Percentiles rank a stretch among this genome's conserved stretches.
Conservation (phyloP, 2,797 vertebrate species). For the Champsocephalus esox region DNA sequence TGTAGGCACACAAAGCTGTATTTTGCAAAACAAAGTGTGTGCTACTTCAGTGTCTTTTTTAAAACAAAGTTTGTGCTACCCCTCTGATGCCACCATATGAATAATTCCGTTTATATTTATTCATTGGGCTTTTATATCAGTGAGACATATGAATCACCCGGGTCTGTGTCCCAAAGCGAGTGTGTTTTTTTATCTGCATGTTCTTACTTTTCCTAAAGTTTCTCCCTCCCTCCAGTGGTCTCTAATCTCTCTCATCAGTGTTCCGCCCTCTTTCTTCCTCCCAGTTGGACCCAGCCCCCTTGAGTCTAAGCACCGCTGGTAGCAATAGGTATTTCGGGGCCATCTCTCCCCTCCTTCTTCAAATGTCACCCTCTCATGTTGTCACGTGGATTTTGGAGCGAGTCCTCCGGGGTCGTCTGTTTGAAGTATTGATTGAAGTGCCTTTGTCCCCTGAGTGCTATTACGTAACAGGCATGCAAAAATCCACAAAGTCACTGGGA, state of each 20-base stretch:
- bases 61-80: constrained; percentile 48
- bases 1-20: not conserved
- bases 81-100: constrained; percentile 51
- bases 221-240: constrained; percentile 28
- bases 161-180: constrained; percentile 49
- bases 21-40: constrained; percentile 52
- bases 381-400: constrained; percentile 78
- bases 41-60: constrained; percentile 41
- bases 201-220: constrained; percentile 49
- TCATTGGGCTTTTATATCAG: constrained; percentile 75
- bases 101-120: constrained; percentile 76
- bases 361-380: constrained; percentile 69
- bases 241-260: constrained; percentile 63
- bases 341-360: constrained; percentile 30
- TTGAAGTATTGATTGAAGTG: constrained; percentile 81
- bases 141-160: constrained; percentile 72
- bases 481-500: constrained; percentile 72
- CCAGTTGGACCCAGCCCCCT: constrained; percentile 25
- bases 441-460: constrained; percentile 66
- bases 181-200: constrained; percentile 64
- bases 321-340: constrained; percentile 50
- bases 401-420: constrained; percentile 66
- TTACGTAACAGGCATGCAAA: constrained; percentile 79
- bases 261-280: constrained; percentile 32
- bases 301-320: constrained; percentile 33